Percentiles rank a stretch among this genome's conserved stretches.
phyloP scores from a whole-genome alignment of 2,797 vertebrate species.

The Amblyopsis hoosieri region DNA sequence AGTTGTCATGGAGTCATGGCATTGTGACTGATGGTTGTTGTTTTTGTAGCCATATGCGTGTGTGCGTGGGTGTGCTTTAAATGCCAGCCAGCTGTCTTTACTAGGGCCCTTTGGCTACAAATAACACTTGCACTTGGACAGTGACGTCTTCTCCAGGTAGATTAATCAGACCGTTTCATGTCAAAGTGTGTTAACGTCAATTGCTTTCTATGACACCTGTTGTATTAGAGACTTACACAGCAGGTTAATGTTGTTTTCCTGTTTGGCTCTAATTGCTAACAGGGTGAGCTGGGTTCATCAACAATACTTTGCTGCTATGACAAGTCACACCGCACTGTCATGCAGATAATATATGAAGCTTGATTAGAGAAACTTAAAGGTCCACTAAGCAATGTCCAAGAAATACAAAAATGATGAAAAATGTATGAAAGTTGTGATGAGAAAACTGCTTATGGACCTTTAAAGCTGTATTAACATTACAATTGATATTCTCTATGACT shows the following conservation, averaged over 20 bases:
- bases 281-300: not conserved
- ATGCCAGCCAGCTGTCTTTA: conserved; percentile 44
- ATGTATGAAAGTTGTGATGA: no score
- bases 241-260: conserved; percentile 15
- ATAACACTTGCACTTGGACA: conserved; percentile 33
- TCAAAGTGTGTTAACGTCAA: conserved; percentile 21
- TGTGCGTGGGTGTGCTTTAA: conserved; percentile 25
- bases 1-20: conserved; percentile 11
- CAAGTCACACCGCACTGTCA: not conserved
- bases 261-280: not conserved
- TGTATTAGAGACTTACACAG: conserved; percentile 19
- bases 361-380: not conserved
- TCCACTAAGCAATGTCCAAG: not conserved
- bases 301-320: not conserved
- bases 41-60: conserved; percentile 7
- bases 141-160: conserved; percentile 17
- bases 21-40: conserved; percentile 14
- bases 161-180: conserved; percentile 14
- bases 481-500: no score
- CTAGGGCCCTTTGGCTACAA: conserved; percentile 36
- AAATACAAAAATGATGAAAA: not conserved
- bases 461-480: no score
- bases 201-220: conserved; percentile 10
- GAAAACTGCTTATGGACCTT: no score
- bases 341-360: not conserved